Evolutionary conservation across 2,888 invertebrate genomes (phyloP).

Genomic region (Sphaeridia pumilis): DNA sequence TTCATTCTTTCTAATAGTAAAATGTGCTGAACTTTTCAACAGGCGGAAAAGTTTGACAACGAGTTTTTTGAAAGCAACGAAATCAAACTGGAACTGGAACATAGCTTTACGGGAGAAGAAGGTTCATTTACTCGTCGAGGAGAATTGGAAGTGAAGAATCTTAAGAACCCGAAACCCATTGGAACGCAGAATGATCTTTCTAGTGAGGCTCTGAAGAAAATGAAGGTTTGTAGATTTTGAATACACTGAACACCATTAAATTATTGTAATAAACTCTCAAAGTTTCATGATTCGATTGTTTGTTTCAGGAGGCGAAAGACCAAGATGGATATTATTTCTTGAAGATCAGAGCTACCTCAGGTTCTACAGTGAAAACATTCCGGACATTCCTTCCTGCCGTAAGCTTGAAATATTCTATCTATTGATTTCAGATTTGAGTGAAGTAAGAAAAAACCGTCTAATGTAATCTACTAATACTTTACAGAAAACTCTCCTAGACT

Average conservation of each 20-base stretch:
- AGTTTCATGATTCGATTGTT: too few relatives aligned
- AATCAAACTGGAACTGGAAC: slow-evolving; percentile 22
- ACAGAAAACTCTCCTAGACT: slow-evolving; percentile 61
- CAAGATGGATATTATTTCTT: slow-evolving; percentile 63
- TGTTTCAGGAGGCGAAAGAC: slow-evolving; percentile 54
- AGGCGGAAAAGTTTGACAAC: slow-evolving; percentile 29
- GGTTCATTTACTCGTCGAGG: slow-evolving; percentile 23
- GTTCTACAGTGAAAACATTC: slow-evolving; percentile 58
- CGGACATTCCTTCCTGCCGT: slow-evolving; percentile 69
- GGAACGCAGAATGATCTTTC: slow-evolving; percentile 28
- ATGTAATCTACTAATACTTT: too few relatives aligned
- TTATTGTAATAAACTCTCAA: too few relatives aligned
- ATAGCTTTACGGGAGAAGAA: slow-evolving; percentile 22
- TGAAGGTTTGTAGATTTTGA: slow-evolving; percentile 16
- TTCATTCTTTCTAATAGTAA: too few relatives aligned
- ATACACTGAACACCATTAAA: too few relatives aligned
- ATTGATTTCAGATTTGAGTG: too few relatives aligned
- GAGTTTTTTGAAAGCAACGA: slow-evolving; percentile 33
- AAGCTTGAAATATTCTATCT: slow-evolving; percentile 37
- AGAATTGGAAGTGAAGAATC: slow-evolving; percentile 23
- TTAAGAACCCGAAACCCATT: slow-evolving; percentile 27
- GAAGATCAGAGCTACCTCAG: slow-evolving; percentile 54
- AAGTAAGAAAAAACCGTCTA: too few relatives aligned
- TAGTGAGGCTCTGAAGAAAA: slow-evolving; percentile 16
- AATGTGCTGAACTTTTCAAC: too few relatives aligned